Evolutionary conservation across 2,113 vertebrate genomes (phyloP).

Genomic region (Tenebrosternarchus preto): DNA sequence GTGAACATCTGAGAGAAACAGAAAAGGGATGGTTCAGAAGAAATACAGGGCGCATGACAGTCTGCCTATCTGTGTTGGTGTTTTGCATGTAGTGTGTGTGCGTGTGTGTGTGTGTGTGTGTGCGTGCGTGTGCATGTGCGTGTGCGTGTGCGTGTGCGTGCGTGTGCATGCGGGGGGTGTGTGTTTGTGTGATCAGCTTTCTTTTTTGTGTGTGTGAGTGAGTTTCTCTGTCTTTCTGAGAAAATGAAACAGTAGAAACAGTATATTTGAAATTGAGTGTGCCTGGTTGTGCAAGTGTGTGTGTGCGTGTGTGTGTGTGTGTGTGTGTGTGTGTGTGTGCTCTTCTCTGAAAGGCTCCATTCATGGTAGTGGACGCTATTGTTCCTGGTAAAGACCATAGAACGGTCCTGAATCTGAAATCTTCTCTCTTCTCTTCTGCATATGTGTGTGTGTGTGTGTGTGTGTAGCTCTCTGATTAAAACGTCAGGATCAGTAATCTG

Average conservation of each 20-base stretch:
- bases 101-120: not conserved
- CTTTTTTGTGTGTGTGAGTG: not conserved
- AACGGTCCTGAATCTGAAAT: slow-evolving; percentile 37
- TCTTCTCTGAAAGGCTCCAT: slow-evolving; percentile 48
- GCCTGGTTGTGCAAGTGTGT: not conserved
- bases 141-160: too few relatives aligned
- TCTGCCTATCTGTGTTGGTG: not conserved
- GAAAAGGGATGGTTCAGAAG: not conserved
- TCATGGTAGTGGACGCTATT: slow-evolving; percentile 43
- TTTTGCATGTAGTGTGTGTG: slow-evolving; percentile 5
- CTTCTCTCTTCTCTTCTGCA: slow-evolving; percentile 11
- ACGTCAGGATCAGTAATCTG: slow-evolving; percentile 42
- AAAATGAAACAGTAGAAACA: slow-evolving; percentile 12
- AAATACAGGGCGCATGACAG: not conserved
- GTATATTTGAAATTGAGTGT: not conserved
- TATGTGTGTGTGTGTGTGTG: slow-evolving; percentile 29
- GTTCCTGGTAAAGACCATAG: slow-evolving; percentile 34
- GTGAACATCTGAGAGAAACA: not conserved
- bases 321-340: slow-evolving; percentile 36
- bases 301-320: slow-evolving; percentile 21
- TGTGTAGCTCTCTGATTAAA: slow-evolving; percentile 17
- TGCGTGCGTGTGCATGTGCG: slow-evolving; percentile 1
- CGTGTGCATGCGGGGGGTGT: not conserved
- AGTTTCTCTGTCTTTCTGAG: not conserved
- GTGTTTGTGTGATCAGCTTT: not conserved